Evolutionary conservation across 2,797 vertebrate genomes (phyloP).

Genomic region (Cercopithecus diana): DNA sequence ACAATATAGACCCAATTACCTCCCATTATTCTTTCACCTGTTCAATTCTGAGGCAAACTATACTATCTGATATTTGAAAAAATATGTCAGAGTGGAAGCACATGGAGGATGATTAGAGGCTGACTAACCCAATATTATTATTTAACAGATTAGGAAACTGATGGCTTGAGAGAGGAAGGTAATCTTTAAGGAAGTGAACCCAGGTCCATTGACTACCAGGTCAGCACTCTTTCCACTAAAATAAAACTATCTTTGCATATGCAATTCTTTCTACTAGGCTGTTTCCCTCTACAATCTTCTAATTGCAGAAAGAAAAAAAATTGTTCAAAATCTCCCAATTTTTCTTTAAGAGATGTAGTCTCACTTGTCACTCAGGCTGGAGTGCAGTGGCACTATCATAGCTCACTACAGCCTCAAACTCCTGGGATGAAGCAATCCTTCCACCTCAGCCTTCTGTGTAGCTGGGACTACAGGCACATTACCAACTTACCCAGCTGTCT

Average conservation of each 20-base stretch:
- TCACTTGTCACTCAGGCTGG: not conserved
- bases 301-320: not conserved
- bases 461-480: not conserved
- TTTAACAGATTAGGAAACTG: not conserved
- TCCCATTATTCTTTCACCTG: conserved; percentile 4
- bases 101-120: not conserved
- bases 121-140: not conserved
- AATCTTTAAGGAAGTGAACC: conserved; percentile 21
- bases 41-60: not conserved
- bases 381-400: no score
- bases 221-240: not conserved
- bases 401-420: not conserved
- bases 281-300: not conserved
- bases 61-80: not conserved
- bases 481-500: not conserved
- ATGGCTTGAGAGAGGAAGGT: not conserved
- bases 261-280: not conserved
- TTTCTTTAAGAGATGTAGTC: not conserved
- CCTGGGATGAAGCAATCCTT: not conserved
- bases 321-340: not conserved
- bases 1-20: not conserved
- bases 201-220: not conserved
- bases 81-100: not conserved
- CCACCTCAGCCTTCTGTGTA: not conserved
- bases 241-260: not conserved